Base-by-base conservation (phyloP, 1,140 invertebrate species). In the Anastatus disparis region DNA sequence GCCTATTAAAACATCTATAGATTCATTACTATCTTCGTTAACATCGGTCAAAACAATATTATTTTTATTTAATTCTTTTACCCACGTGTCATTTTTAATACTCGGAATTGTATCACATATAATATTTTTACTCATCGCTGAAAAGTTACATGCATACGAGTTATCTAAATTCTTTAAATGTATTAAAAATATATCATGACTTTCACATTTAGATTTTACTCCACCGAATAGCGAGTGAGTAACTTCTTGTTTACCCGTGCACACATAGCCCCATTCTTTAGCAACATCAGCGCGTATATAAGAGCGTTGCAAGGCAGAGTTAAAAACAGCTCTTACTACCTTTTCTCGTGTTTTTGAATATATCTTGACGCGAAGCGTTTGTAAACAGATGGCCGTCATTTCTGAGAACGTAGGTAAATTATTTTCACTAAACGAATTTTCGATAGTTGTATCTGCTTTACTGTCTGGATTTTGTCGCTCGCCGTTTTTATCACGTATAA, bases 131-230 rank as follows among this genome's bases (percentile, higher is more conserved):
- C 48, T 55, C 31, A 70, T 13, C 9, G 50, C 67, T 40, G 56
- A 62, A 27, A 70, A 70, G 42, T 70, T 70, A 46, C 67, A 62
- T 31, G 67, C 58, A 52, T 53, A 70, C 13, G 13, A 38, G 8
- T 62, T 20, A 42, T 62, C 22, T 29, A 62, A 29, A 62, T 55
- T 55, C 29, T 53, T 55, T 15, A 70, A 17, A n/a, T n/a, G n/a
- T n/a, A n/a, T n/a, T 17, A 56, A 58, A 42, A 55, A 27, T 62
- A 42, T 35, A 70, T 53, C 62, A n/a, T 53, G 62, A 8, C 46
- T 38, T 62, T 70, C 58, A 10, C 35, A 53, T 62, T n/a, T n/a
- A n/a, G n/a, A n/a, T n/a, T n/a, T n/a, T n/a, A n/a, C n/a, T n/a
- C n/a, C n/a, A n/a, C n/a, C n/a, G n/a, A n/a, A n/a, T n/a, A n/a